Percentiles rank a stretch among this genome's conserved stretches.
Evolutionary conservation across 1,140 invertebrate genomes (phyloP).

Genomic region (Cecropterus lyciades): DNA sequence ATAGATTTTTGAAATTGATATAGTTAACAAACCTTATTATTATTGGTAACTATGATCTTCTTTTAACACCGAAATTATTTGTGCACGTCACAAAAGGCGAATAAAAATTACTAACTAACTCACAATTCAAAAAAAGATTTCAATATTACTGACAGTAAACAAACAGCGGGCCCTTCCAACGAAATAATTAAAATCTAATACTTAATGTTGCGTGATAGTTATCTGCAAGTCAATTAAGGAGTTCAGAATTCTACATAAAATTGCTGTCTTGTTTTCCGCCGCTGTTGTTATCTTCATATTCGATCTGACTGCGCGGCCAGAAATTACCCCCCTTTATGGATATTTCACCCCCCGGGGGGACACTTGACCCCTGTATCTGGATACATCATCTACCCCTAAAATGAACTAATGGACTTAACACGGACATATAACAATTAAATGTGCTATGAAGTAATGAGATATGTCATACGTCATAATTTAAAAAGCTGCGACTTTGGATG

Average conservation of each 20-base stretch:
- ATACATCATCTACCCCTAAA: constrained; percentile 82
- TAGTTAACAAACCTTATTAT: too few relatives aligned
- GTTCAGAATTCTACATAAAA: constrained; percentile 75
- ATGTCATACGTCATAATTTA: too few relatives aligned
- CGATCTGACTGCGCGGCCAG: constrained; percentile 77
- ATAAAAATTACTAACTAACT: background rate
- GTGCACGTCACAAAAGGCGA: background rate
- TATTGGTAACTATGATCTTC: too few relatives aligned
- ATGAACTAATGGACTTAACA: constrained; percentile 77
- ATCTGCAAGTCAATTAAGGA: constrained; percentile 80
- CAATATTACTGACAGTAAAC: constrained; percentile 5
- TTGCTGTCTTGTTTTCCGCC: constrained; percentile 78
- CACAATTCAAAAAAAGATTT: background rate
- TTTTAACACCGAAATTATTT: too few relatives aligned
- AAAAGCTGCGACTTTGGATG: too few relatives aligned
- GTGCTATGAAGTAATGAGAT: constrained; percentile 27
- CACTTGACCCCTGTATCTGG: constrained; percentile 80
- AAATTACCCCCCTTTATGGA: constrained; percentile 80
- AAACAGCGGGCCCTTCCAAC: constrained; percentile 43
- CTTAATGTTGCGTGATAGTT: constrained; percentile 64
- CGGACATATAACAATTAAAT: constrained; percentile 48
- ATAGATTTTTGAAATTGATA: too few relatives aligned
- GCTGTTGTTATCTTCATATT: constrained; percentile 66
- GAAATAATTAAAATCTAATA: constrained; percentile 74
- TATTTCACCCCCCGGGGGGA: constrained; percentile 78